These are phyloP conservation scores for Lepisosteus osseus DNA, from an alignment of 2,113 vertebrate species.

Conservation along the genomic window DNA sequence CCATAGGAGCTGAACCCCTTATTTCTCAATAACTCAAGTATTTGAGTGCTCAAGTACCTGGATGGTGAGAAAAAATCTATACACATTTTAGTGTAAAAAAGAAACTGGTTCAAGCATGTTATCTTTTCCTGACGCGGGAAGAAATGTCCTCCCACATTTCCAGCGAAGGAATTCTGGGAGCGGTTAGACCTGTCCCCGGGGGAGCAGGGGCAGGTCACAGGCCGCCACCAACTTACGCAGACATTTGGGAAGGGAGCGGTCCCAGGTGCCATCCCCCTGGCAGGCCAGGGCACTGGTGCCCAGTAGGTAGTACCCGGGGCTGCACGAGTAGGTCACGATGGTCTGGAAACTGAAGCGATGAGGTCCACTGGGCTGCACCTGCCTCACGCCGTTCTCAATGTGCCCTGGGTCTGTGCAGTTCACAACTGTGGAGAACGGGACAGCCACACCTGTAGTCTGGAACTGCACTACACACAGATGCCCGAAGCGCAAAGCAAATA, in stretches of 20 bases:
- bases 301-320: conserved; percentile 86
- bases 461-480: too few species aligned
- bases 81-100: too few species aligned
- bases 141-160: too few species aligned
- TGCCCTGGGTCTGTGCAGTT: conserved; percentile 95
- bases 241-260: conserved; percentile 87
- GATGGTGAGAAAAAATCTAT: too few species aligned
- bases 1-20: too few species aligned
- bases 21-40: too few species aligned
- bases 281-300: conserved; percentile 89
- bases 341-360: conserved; percentile 93
- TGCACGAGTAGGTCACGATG: conserved; percentile 86
- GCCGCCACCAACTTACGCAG: conserved; percentile 75
- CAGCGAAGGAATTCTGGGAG: neutral
- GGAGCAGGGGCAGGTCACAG: too few species aligned
- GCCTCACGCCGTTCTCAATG: conserved; percentile 84
- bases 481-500: too few species aligned
- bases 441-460: too few species aligned
- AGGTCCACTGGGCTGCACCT: conserved; percentile 78
- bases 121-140: too few species aligned
- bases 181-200: neutral
- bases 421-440: conserved; percentile 68
- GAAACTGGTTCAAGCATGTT: too few species aligned
- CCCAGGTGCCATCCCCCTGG: conserved; percentile 95
- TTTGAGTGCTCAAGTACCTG: too few species aligned